Conservation (phyloP, 2,888 invertebrate genomes). For the Melieria omissa region DNA sequence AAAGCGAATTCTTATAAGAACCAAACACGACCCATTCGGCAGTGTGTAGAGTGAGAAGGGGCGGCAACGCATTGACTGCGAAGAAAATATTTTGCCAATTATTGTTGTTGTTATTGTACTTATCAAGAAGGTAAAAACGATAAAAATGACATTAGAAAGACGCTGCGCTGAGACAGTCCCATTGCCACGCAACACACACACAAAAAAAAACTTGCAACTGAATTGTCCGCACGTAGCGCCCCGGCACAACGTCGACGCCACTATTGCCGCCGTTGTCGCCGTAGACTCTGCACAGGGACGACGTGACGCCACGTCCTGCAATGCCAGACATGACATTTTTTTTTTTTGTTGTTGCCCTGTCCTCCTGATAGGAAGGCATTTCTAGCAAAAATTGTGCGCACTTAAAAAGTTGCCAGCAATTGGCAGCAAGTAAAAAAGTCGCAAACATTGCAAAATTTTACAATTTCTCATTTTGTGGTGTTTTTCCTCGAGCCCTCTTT, state of each 20-base stretch:
- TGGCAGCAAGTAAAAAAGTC: not conserved
- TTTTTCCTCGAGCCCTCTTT: not conserved
- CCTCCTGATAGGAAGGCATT: not conserved
- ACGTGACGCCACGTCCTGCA: conserved; percentile 39
- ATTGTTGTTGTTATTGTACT: conserved; percentile 1
- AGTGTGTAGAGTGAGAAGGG: no score
- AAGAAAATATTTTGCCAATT: conserved; percentile 1
- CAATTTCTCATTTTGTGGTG: conserved; percentile 6
- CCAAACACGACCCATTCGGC: no score
- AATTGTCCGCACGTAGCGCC: not conserved
- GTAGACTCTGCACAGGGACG: conserved; percentile 21
- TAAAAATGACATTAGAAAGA: conserved; percentile 38
- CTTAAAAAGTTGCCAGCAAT: not conserved
- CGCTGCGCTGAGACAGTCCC: conserved; percentile 33
- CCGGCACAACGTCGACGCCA: not conserved
- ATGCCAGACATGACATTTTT: conserved; percentile 14
- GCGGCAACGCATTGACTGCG: no score
- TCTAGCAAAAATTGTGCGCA: conserved; percentile 1
- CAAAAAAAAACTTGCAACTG: not conserved
- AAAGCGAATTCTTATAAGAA: no score
- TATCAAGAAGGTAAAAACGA: conserved; percentile 36
- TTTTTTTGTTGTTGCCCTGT: not conserved
- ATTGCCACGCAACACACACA: conserved; percentile 12
- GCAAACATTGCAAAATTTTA: conserved; percentile 14
- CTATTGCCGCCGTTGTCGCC: not conserved